Base-by-base conservation (phyloP, 2,888 invertebrate species). In the Invenusta paracnida region DNA sequence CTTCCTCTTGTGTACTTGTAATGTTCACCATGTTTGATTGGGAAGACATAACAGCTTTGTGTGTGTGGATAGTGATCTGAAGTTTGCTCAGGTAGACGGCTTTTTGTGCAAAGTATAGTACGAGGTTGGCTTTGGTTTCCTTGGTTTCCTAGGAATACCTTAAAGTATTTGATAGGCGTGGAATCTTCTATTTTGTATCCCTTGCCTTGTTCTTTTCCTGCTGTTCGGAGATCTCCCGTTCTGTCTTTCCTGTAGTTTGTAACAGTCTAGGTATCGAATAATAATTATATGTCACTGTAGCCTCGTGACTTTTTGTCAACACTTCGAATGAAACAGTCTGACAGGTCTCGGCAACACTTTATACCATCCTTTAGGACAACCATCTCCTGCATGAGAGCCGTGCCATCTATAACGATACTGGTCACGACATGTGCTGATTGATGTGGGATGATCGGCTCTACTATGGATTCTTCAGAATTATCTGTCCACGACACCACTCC, bases 371-470 rank as follows among this genome's bases (percentile, higher is more conserved):
- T 73, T 23, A 73, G 73, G 23, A 73, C 73, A 73, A 48, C 30
- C 83, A 30, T 83, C n/a, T 83, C 48, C 83, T 27, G 83, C 83
- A 48, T n/a, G 83, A 48, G 17, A 73, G 73, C 73, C 73, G 23
- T 73, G 73, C 23, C 25, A 73, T 73, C 73, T 73, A 73, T 73
- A 73, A 83, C n/a, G 30, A 27, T 83, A 17, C 48, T 27, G n/a
- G 83, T 30, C 83, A 31, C 13, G 31, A 17, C 23, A 23, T 83
- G 5, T 30, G 73, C 17, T 5, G 73, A 73, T 73, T 5, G 25
- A n/a, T 73, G 73, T 73, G 25, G 73, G 73, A 73, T 73, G 73
- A 25, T 73, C 73, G 27, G 73, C 27, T 73, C 27, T 73, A 13
- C 73, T 73, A 73, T 73, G 27, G 73, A 73, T 73, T 73, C 73